Evolutionary conservation across 2,888 invertebrate species (phyloP), one percentile per base, ranked within the genome.

Genomic region (Drosophila rubida): DNA sequence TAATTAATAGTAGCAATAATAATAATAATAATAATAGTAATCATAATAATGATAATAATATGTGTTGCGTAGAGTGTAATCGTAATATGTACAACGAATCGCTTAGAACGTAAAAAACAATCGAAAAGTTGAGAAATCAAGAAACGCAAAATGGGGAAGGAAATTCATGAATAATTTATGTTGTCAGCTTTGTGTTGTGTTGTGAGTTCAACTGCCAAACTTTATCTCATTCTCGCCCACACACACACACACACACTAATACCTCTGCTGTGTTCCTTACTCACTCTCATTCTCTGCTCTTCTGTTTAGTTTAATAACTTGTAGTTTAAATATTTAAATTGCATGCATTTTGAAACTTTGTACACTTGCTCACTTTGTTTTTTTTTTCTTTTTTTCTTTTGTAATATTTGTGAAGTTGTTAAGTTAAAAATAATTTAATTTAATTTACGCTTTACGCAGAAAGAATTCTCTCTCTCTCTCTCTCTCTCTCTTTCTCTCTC

Each of bases 341-440:
- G 84, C 90, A 88, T 89, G 90, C 87, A 89, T 82, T 74, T 77
- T 79, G 48, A 78, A 83, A 71, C 84, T 84, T 84, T 84, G 88
- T 85, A 85, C 84, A 84, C 75, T 74, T 80, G 69, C 74, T 88
- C 84, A 74, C 71, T 67, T 57, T 67, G 61, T 49, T 60, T 76
- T 67, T 41, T 19, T 8, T 74, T 64, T 19, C 25, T 74, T 55
- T 49, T n/a, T 60, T 58, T 49, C 7, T 16, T 13, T 63, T 57
- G 58, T 25, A 13, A 49, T 53, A 39, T 39, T 69, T 73, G 60
- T 76, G 62, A 65, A 61, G 46, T 61, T 54, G 32, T 74, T 64
- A 74, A 70, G 65, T 69, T 77, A 70, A 71, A 82, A 82, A 73
- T 75, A 79, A 70, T 70, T 78, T 66, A 71, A 51, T 66, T 66